Evolutionary conservation across 2,888 invertebrate species (phyloP), one percentile per base, ranked within the genome.

Genomic region (Chaetoderma sp.): DNA sequence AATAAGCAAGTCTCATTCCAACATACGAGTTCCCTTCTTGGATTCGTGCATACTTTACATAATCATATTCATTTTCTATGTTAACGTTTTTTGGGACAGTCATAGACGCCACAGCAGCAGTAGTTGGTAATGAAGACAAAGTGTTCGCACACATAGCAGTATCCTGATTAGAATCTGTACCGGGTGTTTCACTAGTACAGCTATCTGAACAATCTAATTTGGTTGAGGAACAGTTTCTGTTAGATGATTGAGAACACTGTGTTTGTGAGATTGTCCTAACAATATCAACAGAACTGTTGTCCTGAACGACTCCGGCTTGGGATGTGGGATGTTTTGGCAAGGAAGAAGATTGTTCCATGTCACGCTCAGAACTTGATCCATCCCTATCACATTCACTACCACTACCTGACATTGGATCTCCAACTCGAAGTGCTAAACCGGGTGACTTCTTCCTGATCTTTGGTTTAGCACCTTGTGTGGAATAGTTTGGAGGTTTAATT

Each of bases 21-120:
- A 93, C 93, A 77, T 93, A 93, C 73, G 93, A 92, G 86, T 92
- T 93, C 36, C 91, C 91, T 70, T 82, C 78, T 59, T 84, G 84
- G 45, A 83, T 79, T 28, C 84, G 72, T 5, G 84, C 82, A 75
- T 83, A 84, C 65, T 84, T 85, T 5, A 85, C 82, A 77, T 85
- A 85, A 64, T 83, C 83, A 70, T 85, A 85, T 63, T 85, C 85
- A 74, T 85, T 85, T 62, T 82, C 80, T 45, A 85, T 78, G 65
- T 83, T 81, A 47, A 78, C 68, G n/a, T 36, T 36, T 27, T 44
- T 56, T 56, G n/a, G n/a, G n/a, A n/a, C n/a, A n/a, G n/a, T n/a
- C n/a, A n/a, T n/a, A n/a, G n/a, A n/a, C n/a, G n/a, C n/a, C n/a
- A n/a, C n/a, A n/a, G n/a, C n/a, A n/a, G n/a, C n/a, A n/a, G n/a